Conservation (phyloP, 2,888 invertebrate species). For the Limnephilus marmoratus region DNA sequence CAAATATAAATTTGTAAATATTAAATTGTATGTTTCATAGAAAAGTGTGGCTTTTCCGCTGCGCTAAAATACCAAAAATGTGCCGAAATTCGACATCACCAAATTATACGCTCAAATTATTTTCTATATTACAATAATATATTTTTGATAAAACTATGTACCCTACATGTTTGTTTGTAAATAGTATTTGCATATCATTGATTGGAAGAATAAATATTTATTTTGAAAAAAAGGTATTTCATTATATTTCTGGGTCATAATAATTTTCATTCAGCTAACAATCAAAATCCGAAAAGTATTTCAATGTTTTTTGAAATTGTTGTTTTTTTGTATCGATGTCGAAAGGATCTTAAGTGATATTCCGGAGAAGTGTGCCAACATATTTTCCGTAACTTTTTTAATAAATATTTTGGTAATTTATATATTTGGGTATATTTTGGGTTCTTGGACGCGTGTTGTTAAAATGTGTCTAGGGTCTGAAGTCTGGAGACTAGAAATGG, state of each 20-base stretch:
- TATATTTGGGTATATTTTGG: neutral
- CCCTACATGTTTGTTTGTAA: constrained; percentile 19
- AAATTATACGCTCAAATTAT: constrained; percentile 17
- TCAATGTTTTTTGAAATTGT: neutral
- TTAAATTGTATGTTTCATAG: constrained; percentile 25
- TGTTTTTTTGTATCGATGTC: too few species aligned
- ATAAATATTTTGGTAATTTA: too few species aligned
- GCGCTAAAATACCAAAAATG: neutral
- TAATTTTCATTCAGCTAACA: neutral
- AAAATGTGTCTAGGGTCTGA: neutral
- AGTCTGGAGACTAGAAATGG: neutral
- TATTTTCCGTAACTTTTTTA: too few species aligned
- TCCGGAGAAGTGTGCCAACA: too few species aligned
- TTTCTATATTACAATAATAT: neutral
- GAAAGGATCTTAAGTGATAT: too few species aligned
- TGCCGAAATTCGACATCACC: neutral
- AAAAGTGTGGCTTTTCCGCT: neutral
- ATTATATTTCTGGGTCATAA: neutral
- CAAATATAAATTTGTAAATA: constrained; percentile 30
- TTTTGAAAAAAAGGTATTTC: neutral
- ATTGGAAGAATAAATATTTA: constrained; percentile 36
- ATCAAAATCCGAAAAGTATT: neutral
- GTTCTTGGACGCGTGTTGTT: neutral
- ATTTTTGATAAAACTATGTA: neutral
- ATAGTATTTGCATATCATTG: constrained; percentile 13